Percentiles rank a stretch among this genome's conserved stretches.
Conservation (phyloP, 2,888 invertebrate genomes). For the Lasioglossum pauxillum region DNA sequence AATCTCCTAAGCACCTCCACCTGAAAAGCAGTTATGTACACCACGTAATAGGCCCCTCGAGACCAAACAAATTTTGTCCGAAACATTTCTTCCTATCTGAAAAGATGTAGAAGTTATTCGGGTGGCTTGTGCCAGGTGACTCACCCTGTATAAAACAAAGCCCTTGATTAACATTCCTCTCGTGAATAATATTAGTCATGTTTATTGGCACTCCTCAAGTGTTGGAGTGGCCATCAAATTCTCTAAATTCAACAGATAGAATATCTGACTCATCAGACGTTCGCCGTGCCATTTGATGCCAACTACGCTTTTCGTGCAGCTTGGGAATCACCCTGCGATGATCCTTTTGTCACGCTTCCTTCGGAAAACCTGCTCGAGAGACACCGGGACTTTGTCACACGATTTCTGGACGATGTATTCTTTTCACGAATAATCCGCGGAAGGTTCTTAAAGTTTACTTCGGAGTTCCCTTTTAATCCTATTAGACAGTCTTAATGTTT, state of each 20-base stretch:
- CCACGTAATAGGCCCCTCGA: too few species aligned
- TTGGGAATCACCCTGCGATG: background rate
- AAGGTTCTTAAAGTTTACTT: constrained; percentile 44
- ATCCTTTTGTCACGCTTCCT: background rate
- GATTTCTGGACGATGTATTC: constrained; percentile 23
- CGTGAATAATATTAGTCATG: background rate
- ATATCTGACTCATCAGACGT: background rate
- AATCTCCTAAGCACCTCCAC: too few species aligned
- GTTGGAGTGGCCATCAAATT: background rate
- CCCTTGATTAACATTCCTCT: background rate
- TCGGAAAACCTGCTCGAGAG: background rate
- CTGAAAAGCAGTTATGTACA: too few species aligned
- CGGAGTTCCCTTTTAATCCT: constrained; percentile 40
- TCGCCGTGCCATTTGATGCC: background rate
- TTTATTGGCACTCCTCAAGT: background rate
- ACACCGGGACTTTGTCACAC: background rate
- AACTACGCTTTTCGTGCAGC: background rate
- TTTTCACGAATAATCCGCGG: constrained; percentile 29
- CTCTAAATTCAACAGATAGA: background rate
- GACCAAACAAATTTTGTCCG: too few species aligned
- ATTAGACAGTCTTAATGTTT: constrained; percentile 38
- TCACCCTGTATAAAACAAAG: too few species aligned
- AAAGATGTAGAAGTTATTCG: too few species aligned
- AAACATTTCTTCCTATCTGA: too few species aligned
- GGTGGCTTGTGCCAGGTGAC: too few species aligned